phyloP scores from a whole-genome alignment of 2,888 invertebrate genomes.

The Colletes collaris region DNA sequence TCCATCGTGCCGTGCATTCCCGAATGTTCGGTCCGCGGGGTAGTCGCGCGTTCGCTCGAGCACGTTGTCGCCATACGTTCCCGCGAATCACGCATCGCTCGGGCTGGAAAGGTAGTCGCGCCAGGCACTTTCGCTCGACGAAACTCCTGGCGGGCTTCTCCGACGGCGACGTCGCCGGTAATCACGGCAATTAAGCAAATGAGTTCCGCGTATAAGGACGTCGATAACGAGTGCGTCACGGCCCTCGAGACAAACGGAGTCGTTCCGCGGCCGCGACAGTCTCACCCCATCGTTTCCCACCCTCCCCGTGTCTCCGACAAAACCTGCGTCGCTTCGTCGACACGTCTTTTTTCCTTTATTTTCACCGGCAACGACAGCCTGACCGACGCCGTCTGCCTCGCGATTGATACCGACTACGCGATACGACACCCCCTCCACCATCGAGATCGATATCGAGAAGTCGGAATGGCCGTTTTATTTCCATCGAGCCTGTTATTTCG shows the following conservation, averaged over 20 bases:
- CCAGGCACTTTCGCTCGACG: conserved; percentile 7
- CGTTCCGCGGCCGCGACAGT: conserved; percentile 48
- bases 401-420: conserved; percentile 28
- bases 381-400: conserved; percentile 20
- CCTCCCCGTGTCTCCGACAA: not conserved
- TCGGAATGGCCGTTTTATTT: conserved; percentile 47
- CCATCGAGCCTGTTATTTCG: conserved; percentile 40
- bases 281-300: conserved; percentile 12
- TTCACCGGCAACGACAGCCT: conserved; percentile 20
- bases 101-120: conserved; percentile 37
- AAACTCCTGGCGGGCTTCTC: conserved; percentile 30
- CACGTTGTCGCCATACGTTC: conserved; percentile 14
- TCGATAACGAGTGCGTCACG: conserved; percentile 67
- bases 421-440: conserved; percentile 8
- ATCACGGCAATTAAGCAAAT: conserved; percentile 73
- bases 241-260: conserved; percentile 54
- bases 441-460: conserved; percentile 49
- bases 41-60: conserved; percentile 7
- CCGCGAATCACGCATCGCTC: conserved; percentile 57
- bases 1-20: conserved; percentile 63
- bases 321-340: not conserved
- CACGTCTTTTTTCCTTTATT: conserved; percentile 28
- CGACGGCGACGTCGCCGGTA: conserved; percentile 55
- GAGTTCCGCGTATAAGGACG: conserved; percentile 68
- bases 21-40: conserved; percentile 40